A percentile compares a stretch with the other conserved stretches of the same genome.
These are phyloP conservation scores for Megaptera novaeangliae DNA, from an alignment of 2,113 vertebrate species.

Conservation along the genomic window DNA sequence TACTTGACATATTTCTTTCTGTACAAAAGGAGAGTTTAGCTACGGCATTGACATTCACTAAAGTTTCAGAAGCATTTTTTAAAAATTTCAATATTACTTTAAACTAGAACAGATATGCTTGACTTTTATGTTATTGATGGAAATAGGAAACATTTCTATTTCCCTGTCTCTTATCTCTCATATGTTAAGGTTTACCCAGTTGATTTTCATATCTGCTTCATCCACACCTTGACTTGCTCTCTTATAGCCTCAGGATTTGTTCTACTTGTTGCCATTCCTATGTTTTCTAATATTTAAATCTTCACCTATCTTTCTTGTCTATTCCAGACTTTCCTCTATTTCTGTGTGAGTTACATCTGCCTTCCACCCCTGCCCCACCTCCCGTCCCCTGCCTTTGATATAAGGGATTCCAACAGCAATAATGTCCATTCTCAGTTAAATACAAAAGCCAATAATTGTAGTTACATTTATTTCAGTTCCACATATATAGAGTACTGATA, in stretches of 20 bases:
- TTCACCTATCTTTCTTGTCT: not conserved
- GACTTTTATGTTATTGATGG: not conserved
- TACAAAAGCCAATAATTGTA: not conserved
- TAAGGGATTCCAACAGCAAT: not conserved
- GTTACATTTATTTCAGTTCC: not conserved
- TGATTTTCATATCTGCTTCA: not conserved
- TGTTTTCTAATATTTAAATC: conserved; percentile 8
- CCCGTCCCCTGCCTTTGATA: not conserved
- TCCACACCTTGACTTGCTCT: not conserved
- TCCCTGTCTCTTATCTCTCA: not conserved
- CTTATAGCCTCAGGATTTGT: not conserved
- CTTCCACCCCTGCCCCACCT: not conserved
- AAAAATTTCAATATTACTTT: not conserved
- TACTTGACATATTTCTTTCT: not conserved
- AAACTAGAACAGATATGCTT: not conserved
- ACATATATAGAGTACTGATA: not conserved
- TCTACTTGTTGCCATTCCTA: not conserved
- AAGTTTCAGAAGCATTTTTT: not conserved
- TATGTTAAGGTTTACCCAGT: not conserved
- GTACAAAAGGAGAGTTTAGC: not conserved
- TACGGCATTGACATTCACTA: not conserved
- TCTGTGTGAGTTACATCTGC: not conserved
- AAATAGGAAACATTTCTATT: not conserved
- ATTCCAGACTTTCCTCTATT: not conserved
- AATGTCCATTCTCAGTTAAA: not conserved